A percentile compares a stretch with the other conserved stretches of the same genome.
These are phyloP conservation scores for Epistrophella euchroma DNA, from an alignment of 2,888 invertebrate species.

Conservation along the genomic window DNA sequence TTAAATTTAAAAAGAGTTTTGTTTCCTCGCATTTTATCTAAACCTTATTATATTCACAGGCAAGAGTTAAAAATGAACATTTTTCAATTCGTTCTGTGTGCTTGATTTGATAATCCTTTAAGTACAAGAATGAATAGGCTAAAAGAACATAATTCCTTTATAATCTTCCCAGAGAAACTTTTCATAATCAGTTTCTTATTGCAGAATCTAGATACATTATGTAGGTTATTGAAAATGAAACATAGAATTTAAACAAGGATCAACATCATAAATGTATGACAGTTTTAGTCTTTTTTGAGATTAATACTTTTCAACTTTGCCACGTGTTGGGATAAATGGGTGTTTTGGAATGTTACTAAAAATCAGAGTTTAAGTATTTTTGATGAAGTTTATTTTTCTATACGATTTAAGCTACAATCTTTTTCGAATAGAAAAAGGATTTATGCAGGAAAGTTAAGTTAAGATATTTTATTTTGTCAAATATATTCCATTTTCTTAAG, in stretches of 20 bases:
- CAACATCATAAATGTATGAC: background rate
- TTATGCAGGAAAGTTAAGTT: no score
- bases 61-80: slow-evolving; percentile 9
- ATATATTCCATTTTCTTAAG: no score
- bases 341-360: background rate
- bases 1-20: background rate
- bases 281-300: slow-evolving; percentile 9
- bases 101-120: slow-evolving; percentile 26
- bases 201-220: background rate
- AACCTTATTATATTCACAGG: background rate
- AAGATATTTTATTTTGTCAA: no score
- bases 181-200: background rate
- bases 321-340: background rate
- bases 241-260: background rate
- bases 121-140: background rate
- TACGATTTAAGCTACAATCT: background rate
- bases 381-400: background rate
- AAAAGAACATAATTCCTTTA: background rate
- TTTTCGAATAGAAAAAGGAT: background rate
- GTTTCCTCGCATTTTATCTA: background rate
- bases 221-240: background rate
- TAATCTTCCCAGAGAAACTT: slow-evolving; percentile 1
- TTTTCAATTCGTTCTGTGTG: slow-evolving; percentile 10
- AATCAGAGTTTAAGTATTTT: background rate
- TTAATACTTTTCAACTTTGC: slow-evolving; percentile 14